phyloP scores from a whole-genome alignment of 2,888 invertebrate species.

The Mesoligia furuncula region DNA sequence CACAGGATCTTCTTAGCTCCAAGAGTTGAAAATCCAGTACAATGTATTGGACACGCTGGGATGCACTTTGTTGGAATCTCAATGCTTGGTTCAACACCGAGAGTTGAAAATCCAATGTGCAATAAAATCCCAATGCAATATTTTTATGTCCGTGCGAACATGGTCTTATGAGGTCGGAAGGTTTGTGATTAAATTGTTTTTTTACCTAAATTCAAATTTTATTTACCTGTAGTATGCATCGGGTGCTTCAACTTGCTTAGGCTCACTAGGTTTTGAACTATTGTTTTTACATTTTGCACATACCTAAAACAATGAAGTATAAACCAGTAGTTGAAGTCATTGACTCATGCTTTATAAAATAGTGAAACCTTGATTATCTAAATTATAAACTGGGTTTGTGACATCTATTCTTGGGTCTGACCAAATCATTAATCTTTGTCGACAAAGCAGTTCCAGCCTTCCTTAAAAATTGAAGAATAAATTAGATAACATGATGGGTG shows the following conservation, averaged over 20 bases:
- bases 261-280: constrained; percentile 62
- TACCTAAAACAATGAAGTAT: constrained; percentile 72
- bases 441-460: neutral
- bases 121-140: neutral
- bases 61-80: too few species aligned
- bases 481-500: too few species aligned
- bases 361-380: constrained; percentile 9
- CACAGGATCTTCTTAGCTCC: neutral
- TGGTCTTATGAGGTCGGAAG: neutral
- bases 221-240: constrained; percentile 91
- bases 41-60: too few species aligned
- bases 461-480: neutral
- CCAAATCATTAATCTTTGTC: neutral
- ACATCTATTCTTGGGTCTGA: neutral
- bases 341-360: neutral
- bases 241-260: constrained; percentile 81
- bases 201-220: neutral
- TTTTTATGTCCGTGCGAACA: neutral
- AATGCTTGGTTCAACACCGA: too few species aligned
- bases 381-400: neutral
- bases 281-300: constrained; percentile 81
- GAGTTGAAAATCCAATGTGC: too few species aligned
- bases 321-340: neutral
- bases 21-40: neutral
- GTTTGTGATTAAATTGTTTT: neutral